Percentiles rank a stretch among this genome's conserved stretches.
Evolutionary conservation across 2,797 vertebrate species (phyloP).

Genomic region (Hemibagrus guttatus): DNA sequence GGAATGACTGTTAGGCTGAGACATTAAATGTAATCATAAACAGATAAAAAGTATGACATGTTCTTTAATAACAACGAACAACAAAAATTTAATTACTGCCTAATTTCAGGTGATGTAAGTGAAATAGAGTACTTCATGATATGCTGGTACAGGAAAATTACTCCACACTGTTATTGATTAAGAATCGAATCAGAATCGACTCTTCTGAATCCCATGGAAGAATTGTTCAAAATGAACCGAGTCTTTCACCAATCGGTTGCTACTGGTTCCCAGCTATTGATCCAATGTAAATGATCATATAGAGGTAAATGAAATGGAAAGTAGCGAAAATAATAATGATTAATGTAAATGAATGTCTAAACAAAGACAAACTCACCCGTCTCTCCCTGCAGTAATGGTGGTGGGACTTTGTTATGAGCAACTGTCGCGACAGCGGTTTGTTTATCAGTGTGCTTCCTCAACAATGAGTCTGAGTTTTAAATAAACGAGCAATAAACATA

Average conservation of each 20-base stretch:
- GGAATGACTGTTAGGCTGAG: background rate
- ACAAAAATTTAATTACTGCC: background rate
- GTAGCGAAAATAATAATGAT: background rate
- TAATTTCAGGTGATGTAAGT: background rate
- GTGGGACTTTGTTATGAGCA: background rate
- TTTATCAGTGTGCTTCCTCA: background rate
- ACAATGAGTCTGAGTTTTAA: background rate
- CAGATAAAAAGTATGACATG: background rate
- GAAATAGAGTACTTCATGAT: background rate
- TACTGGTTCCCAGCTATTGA: background rate
- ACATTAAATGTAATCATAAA: background rate
- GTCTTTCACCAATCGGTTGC: background rate
- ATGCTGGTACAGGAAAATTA: background rate
- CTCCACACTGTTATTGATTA: background rate
- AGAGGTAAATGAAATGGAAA: background rate
- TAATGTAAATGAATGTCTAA: background rate
- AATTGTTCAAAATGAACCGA: background rate
- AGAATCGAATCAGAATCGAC: background rate
- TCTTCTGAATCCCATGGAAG: background rate
- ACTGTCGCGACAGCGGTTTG: background rate
- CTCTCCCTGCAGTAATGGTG: background rate
- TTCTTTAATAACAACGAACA: background rate
- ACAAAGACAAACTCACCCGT: background rate
- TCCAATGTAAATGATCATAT: background rate
- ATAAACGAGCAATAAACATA: background rate